Percentiles rank a stretch among this genome's conserved stretches.
Evolutionary conservation across 2,797 vertebrate species (phyloP).

Genomic region (Gadopsis marmoratus): DNA sequence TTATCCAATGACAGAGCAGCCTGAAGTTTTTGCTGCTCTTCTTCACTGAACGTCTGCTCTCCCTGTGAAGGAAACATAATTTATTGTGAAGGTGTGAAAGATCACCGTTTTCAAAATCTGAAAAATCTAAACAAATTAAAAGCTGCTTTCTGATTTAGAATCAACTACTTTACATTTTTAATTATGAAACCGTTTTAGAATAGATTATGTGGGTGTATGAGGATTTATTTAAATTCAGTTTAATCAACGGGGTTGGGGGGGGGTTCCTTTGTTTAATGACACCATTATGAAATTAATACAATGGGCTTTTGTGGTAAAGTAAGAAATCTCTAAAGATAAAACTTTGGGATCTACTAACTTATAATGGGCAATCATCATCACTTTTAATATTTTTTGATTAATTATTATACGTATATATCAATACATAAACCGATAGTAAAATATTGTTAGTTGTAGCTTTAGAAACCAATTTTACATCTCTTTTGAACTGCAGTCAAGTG

Average conservation of each 20-base stretch:
- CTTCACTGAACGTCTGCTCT: constrained; percentile 94
- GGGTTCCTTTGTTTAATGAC: not conserved
- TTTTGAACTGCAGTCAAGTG: not conserved
- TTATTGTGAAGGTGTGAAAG: not conserved
- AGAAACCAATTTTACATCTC: not conserved
- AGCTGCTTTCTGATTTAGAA: not conserved
- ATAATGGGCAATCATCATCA: not conserved
- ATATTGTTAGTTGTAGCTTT: not conserved
- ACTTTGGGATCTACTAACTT: not conserved
- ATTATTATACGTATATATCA: not conserved
- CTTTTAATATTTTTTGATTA: not conserved
- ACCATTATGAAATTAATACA: not conserved
- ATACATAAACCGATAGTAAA: not conserved
- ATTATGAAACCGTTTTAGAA: not conserved
- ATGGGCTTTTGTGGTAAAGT: not conserved
- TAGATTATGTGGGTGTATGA: not conserved
- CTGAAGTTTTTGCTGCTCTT: constrained; percentile 95
- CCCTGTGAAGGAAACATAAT: constrained; percentile 75
- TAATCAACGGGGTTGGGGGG: not conserved
- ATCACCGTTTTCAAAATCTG: not conserved
- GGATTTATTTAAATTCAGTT: not conserved
- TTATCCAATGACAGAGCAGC: constrained; percentile 92
- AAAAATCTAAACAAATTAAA: not conserved
- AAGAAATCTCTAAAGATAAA: not conserved
- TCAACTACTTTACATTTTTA: too few relatives aligned